phyloP scores from a whole-genome alignment of 2,888 invertebrate genomes.

The Drosophila formosana region DNA sequence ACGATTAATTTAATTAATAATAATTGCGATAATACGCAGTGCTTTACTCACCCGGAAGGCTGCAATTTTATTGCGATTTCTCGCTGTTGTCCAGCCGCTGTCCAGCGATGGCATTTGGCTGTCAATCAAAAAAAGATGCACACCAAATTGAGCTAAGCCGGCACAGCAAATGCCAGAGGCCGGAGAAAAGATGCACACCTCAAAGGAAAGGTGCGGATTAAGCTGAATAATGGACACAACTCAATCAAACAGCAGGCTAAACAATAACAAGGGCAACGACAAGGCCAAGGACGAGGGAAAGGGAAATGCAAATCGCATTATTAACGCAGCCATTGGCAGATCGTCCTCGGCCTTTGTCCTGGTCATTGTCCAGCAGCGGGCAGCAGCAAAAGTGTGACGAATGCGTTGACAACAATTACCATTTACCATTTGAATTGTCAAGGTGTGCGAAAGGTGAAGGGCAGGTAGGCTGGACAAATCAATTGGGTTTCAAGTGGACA shows the following conservation, averaged over 20 bases:
- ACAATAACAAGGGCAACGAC: constrained; percentile 29
- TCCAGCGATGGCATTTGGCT: constrained; percentile 58
- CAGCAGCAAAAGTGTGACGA: constrained; percentile 70
- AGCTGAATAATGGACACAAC: constrained; percentile 56
- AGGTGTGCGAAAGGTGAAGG: constrained; percentile 36
- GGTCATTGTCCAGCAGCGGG: constrained; percentile 56
- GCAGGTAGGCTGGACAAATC: constrained; percentile 48
- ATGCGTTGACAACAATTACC: constrained; percentile 75
- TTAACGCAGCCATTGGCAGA: constrained; percentile 76
- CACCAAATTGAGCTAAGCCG: constrained; percentile 65
- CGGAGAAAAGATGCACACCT: constrained; percentile 2
- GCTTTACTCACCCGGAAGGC: background rate
- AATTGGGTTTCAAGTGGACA: constrained; percentile 67
- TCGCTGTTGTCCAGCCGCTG: constrained; percentile 18
- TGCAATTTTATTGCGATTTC: background rate
- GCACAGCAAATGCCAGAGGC: constrained; percentile 48
- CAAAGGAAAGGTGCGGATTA: constrained; percentile 70
- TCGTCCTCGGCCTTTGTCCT: constrained; percentile 50
- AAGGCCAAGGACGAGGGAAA: constrained; percentile 35
- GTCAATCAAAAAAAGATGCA: constrained; percentile 63
- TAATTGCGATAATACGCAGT: background rate
- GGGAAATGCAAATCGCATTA: constrained; percentile 84
- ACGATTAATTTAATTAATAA: background rate
- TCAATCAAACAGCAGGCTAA: constrained; percentile 75
- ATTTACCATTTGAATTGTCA: constrained; percentile 34